These are phyloP conservation scores for Panagrolaimus sp. DNA, from an alignment of 1,140 invertebrate species.

Conservation along the genomic window DNA sequence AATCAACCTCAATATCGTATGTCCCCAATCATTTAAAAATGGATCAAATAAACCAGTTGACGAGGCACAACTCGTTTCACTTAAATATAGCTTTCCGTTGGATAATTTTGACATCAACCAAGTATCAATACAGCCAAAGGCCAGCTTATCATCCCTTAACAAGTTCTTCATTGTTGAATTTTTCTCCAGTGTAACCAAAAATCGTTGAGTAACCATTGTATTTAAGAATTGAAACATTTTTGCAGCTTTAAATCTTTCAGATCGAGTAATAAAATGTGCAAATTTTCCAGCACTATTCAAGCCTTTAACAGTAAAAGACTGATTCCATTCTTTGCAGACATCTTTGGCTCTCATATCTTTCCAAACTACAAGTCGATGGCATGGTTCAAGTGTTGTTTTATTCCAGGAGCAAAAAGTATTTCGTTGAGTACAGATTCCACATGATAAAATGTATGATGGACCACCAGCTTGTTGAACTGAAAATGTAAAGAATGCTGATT, in stretches of 20 bases:
- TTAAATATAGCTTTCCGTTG: constrained; percentile 69
- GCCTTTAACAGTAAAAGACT: constrained; percentile 72
- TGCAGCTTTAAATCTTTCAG: constrained; percentile 72
- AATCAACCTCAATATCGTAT: constrained; percentile 64
- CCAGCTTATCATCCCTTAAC: constrained; percentile 67
- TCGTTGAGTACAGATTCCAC: constrained; percentile 82
- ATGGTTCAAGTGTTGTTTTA: constrained; percentile 70
- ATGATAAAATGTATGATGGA: constrained; percentile 62
- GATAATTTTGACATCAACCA: constrained; percentile 81
- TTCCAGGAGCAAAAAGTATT: constrained; percentile 84
- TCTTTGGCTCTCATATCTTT: constrained; percentile 78
- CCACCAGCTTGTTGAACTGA: constrained; percentile 31
- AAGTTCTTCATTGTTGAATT: constrained; percentile 62
- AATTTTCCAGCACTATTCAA: constrained; percentile 66
- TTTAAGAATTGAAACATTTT: constrained; percentile 70
- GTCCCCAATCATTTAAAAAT: constrained; percentile 60
- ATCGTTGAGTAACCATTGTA: constrained; percentile 67
- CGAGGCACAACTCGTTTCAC: constrained; percentile 80
- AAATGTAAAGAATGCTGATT: constrained; percentile 59
- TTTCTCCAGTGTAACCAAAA: constrained; percentile 45
- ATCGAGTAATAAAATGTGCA: constrained; percentile 72
- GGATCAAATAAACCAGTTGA: constrained; percentile 88
- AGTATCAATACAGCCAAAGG: constrained; percentile 84
- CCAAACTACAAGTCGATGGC: constrained; percentile 93
- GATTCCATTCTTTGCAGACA: constrained; percentile 78